A percentile compares a stretch with the other conserved stretches of the same genome.
phyloP scores from a whole-genome alignment of 2,113 vertebrate genomes.

The Phalacrocorax brasilianus region DNA sequence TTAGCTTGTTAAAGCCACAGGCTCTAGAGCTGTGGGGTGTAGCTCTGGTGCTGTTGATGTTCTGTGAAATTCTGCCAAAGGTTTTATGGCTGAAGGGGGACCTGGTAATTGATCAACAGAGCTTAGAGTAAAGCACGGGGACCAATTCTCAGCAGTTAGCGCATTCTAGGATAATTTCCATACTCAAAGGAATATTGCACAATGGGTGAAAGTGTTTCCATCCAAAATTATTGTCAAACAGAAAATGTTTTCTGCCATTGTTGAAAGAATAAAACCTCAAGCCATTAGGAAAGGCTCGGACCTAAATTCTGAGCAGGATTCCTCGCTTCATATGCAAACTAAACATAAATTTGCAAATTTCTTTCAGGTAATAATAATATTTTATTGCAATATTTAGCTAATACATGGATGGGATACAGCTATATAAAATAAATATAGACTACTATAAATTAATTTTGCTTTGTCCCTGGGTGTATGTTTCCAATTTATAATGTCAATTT shows the following conservation, averaged over 20 bases:
- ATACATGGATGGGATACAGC: fast-evolving
- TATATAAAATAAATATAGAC: fast-evolving
- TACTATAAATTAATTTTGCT: fast-evolving
- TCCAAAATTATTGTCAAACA: neutral
- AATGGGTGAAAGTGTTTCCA: fast-evolving
- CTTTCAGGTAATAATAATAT: neutral
- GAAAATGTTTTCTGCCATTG: neutral
- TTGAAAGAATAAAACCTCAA: neutral
- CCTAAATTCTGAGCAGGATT: neutral
- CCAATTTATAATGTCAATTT: neutral
- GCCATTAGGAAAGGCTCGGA: neutral
- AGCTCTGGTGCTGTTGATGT: fast-evolving
- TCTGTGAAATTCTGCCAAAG: neutral
- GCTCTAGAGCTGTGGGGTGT: fast-evolving
- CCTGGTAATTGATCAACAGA: fast-evolving
- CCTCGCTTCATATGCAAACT: fast-evolving
- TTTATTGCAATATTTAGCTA: neutral
- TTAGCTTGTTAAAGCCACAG: fast-evolving
- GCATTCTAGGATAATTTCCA: fast-evolving
- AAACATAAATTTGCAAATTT: neutral
- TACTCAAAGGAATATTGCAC: neutral
- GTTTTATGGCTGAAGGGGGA: neutral
- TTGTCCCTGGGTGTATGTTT: neutral
- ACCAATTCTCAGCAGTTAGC: fast-evolving
- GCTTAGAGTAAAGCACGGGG: neutral